These are phyloP conservation scores for Sorex araneus DNA, from an alignment of 2,113 vertebrate species.

Conservation along the genomic window DNA sequence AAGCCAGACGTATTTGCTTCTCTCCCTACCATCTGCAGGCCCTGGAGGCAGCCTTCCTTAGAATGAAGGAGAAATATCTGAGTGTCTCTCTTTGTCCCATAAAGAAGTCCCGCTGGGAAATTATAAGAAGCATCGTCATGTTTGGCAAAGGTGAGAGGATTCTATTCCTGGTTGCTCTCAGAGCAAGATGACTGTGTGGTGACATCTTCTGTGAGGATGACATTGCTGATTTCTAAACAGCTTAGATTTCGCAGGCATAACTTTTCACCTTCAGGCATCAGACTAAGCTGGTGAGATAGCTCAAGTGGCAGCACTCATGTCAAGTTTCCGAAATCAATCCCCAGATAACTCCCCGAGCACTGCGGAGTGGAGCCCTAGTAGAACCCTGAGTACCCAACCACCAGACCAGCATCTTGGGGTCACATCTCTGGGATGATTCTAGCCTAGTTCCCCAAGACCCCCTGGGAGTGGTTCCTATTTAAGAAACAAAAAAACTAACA, in stretches of 20 bases:
- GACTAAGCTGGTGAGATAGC: not conserved
- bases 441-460: too few species aligned
- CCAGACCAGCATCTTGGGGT: too few species aligned
- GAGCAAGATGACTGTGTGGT: slow-evolving; percentile 53
- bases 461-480: too few species aligned
- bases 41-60: slow-evolving; percentile 78
- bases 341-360: too few species aligned
- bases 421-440: too few species aligned
- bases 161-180: slow-evolving; percentile 56
- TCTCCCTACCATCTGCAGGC: slow-evolving; percentile 65
- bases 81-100: slow-evolving; percentile 69
- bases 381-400: too few species aligned
- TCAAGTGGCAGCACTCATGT: too few species aligned
- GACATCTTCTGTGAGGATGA: slow-evolving; percentile 54
- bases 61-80: slow-evolving; percentile 83
- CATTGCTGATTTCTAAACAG: slow-evolving; percentile 71
- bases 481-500: not conserved
- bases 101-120: slow-evolving; percentile 87
- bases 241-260: slow-evolving; percentile 52
- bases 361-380: too few species aligned
- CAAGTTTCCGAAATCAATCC: too few species aligned
- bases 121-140: slow-evolving; percentile 86
- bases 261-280: slow-evolving; percentile 22
- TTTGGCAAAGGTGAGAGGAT: slow-evolving; percentile 87
- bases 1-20: not conserved